Base-by-base conservation (phyloP, 1,140 invertebrate genomes). In the Rhizoglyphus robini region DNA sequence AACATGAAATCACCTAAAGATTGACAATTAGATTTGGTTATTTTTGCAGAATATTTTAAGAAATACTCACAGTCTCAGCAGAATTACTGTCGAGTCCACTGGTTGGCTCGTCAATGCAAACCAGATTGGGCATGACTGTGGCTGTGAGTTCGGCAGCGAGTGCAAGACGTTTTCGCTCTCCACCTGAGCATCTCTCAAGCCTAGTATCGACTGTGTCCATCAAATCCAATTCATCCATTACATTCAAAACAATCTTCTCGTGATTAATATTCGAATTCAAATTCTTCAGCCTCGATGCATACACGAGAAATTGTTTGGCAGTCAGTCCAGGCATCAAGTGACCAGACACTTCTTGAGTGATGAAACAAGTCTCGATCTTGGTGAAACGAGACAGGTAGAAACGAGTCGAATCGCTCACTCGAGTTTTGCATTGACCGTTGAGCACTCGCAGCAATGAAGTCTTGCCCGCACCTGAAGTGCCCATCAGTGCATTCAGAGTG, bases 151-250 rank as follows among this genome's bases (percentile, higher is more conserved):
- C 93, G 63, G 95, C 77, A n/a, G 92, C 92, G 69, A 96, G 93
- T 1, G 91, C 91, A 46, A 96, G 76, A 58, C 93, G 81, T 75
- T 96, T 96, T 61, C 87, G 81, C 77, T 96, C 90, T 0, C 94
- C 94, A 8, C 93, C 93, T 8, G 46, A 57, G 27, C 38, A 47
- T 15, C 27, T 8, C 32, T 63, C 51, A 3, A 48, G 34, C 34
- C 15, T 63, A 25, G 61, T 63, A 49, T 63, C n/a, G 3, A 4
- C 36, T 1, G 36, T 58, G 30, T 46, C 38, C 23, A 31, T 18
- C 11, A 63, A n/a, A 13, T 46, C 41, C n/a, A 63, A 29, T 29
- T 63, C 61, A 46, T 15, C 3, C 1, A 63, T 18, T 34, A 46
- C 23, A 2, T 41, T 49, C 1, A 3, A 15, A 20, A 41, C 36